These are phyloP conservation scores for Andricus curvator DNA, from an alignment of 2,888 invertebrate species.

Conservation along the genomic window DNA sequence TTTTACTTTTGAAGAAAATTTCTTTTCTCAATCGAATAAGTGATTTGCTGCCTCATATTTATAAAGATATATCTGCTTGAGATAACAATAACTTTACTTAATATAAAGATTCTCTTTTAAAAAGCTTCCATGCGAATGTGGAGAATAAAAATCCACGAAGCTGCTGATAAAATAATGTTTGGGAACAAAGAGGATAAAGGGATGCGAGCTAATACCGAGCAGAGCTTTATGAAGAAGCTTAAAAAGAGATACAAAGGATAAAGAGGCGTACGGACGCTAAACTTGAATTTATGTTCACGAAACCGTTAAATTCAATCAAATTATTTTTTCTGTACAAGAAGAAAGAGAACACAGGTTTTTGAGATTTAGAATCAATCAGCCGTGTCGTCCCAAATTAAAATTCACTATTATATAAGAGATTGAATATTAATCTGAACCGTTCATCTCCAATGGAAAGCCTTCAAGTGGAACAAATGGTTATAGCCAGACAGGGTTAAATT, in stretches of 20 bases:
- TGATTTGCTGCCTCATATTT: background rate
- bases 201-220: constrained; percentile 2
- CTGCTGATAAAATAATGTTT: constrained; percentile 7
- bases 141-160: constrained; percentile 1
- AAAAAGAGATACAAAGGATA: constrained; percentile 14
- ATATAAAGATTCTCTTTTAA: background rate
- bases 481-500: background rate
- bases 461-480: background rate
- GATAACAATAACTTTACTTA: background rate
- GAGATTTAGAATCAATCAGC: background rate
- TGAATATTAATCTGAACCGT: background rate
- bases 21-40: too few relatives aligned
- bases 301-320: constrained; percentile 4
- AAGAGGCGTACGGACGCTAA: constrained; percentile 6
- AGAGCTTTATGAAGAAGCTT: constrained; percentile 3
- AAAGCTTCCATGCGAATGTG: background rate
- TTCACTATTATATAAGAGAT: background rate
- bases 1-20: background rate
- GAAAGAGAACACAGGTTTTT: background rate
- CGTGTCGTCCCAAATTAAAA: background rate
- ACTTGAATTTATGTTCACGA: constrained; percentile 6
- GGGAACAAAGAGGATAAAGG: constrained; percentile 12
- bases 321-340: background rate
- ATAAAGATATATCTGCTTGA: background rate
- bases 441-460: background rate